These are phyloP conservation scores for Phymatocera aterrima DNA, from an alignment of 2,888 invertebrate species.

Conservation along the genomic window DNA sequence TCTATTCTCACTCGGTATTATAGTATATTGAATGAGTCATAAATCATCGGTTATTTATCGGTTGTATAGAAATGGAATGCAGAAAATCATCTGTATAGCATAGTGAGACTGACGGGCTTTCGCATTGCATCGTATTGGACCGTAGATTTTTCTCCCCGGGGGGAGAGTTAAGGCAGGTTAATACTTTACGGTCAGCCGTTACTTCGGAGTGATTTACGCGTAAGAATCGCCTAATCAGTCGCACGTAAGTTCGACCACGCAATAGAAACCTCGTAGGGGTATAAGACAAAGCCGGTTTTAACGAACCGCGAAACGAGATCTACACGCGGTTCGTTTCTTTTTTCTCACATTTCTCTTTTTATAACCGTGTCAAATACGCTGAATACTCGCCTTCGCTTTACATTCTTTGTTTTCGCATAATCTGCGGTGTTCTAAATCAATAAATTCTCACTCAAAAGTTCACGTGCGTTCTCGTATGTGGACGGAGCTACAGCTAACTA, in stretches of 20 bases:
- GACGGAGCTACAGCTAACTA: too few relatives aligned
- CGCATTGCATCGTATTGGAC: not conserved
- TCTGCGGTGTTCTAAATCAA: not conserved
- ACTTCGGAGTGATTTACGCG: conserved; percentile 54
- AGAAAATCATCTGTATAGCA: not conserved
- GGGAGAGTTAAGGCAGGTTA: not conserved
- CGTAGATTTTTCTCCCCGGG: not conserved
- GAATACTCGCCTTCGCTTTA: too few relatives aligned
- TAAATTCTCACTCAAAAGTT: not conserved
- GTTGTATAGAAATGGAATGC: conserved; percentile 3
- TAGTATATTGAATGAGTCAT: not conserved
- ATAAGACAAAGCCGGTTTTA: conserved; percentile 47
- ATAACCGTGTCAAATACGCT: not conserved
- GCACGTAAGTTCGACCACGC: conserved; percentile 20
- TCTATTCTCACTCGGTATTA: not conserved
- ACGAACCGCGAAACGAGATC: conserved; percentile 49
- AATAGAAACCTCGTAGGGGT: not conserved
- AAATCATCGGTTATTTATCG: conserved; percentile 29
- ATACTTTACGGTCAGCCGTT: conserved; percentile 19
- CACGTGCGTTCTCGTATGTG: too few relatives aligned
- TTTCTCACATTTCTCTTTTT: conserved; percentile 35
- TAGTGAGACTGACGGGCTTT: too few relatives aligned
- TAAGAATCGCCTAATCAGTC: conserved; percentile 58
- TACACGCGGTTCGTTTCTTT: conserved; percentile 49
- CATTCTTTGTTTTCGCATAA: not conserved